Conservation (phyloP, 2,113 vertebrate species). For the Cyprinodon variegatus region DNA sequence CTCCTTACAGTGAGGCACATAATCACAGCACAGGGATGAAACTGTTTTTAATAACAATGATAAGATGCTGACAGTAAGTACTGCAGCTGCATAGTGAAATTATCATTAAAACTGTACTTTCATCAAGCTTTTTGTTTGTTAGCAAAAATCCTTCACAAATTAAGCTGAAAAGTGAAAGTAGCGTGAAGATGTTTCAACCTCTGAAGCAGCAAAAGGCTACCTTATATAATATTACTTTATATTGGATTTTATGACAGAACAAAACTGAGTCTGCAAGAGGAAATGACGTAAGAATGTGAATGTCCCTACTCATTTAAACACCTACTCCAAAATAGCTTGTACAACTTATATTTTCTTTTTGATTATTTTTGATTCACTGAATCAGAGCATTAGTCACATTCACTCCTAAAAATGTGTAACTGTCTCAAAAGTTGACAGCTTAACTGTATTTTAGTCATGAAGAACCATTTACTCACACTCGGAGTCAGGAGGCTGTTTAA, state of each 20-base stretch:
- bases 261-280: not conserved
- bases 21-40: too few species aligned
- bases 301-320: too few species aligned
- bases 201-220: not conserved
- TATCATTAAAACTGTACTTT: not conserved
- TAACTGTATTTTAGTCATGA: too few species aligned
- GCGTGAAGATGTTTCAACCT: not conserved
- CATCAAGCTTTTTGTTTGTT: not conserved
- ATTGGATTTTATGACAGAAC: not conserved
- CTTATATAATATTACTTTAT: not conserved
- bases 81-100: not conserved
- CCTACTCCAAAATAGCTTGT: too few species aligned
- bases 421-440: too few species aligned
- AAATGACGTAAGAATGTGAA: not conserved
- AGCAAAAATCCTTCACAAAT: not conserved
- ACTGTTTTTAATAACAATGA: too few species aligned
- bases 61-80: not conserved
- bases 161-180: not conserved
- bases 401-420: too few species aligned
- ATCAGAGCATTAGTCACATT: too few species aligned
- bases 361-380: too few species aligned
- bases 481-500: too few species aligned
- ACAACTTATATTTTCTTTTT: too few species aligned
- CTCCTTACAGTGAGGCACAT: conserved; percentile 25
- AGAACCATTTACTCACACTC: too few species aligned